Evolutionary conservation across 2,888 invertebrate genomes (phyloP), one percentile per base, ranked within the genome.

Genomic region (Fissipunctia ypsillon): DNA sequence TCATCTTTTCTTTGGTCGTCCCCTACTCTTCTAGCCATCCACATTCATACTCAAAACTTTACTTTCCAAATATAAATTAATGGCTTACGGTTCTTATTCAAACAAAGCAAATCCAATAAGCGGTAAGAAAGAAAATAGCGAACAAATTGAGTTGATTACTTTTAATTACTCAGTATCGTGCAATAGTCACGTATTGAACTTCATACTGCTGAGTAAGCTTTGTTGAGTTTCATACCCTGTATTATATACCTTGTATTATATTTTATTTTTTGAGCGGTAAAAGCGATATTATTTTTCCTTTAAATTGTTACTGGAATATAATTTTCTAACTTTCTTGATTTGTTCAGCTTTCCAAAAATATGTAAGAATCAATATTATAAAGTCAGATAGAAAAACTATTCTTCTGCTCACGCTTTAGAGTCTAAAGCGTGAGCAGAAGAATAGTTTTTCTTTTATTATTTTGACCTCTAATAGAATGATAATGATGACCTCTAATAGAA

Each of bases 131-230:
- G 28, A 68, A 65, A 54, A n/a, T 22, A 45, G 31, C 0, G 28
- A 10, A 41, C n/a, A 31, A 59, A 28, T 48, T 25, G 3, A 66
- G 60, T 59, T 4, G 2, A 76, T 68, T 60, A 9, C 16, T 54
- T 66, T 69, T 56, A 71, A 76, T 68, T 38, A 76, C 61, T 43
- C 4, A n/a, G 22, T 71, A 45, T 52, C 22, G 35, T 35, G 57
- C 19, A 41, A 25, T 52, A 22, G 41, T 56, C 65, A 78, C 64
- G 60, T 75, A 48, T 69, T 59, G 54, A 50, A 63, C 28, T 45
- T 38, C 10, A 22, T 12, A 31, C 16, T 19, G 25, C 4, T 12
- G 2, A 35, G 16, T 72, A 12, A 54, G 22, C 52, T 66, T 38
- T 7, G 1, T 4, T 16, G 43, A 43, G 16, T 43, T 43, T 19